Base-by-base conservation (phyloP, 30 jellyfish, hydroid and myxozoan genomes). In the Hydra vulgaris region DNA sequence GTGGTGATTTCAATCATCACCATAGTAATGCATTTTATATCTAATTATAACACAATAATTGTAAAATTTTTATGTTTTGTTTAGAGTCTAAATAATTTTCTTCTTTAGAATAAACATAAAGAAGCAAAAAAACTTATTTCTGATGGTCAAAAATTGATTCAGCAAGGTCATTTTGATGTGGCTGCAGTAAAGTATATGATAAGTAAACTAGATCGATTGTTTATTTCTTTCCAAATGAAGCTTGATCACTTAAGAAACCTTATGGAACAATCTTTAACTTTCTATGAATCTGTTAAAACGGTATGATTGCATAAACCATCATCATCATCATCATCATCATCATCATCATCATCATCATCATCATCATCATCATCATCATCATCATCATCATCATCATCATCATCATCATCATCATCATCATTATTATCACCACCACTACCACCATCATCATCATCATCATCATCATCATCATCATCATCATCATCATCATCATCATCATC, bases 71-170 rank as follows among this genome's bases (percentile, higher is more conserved):
- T n/a, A n/a, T n/a, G n/a, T n/a, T n/a, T n/a, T n/a, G n/a, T n/a
- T n/a, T n/a, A n/a, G n/a, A n/a, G 72, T 16, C n/a, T 56, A 21
- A 5, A 21, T 40, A 12, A 40, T 40, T 40, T 40, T 40, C 12
- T 40, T 40, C 5, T 40, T 40, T 12, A 40, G 61, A 40, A 12
- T 12, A 40, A 40, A 40, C 61, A 40, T 12, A 40, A 40, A 40
- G 61, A 40, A 40, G 61, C 61, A 40, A 93, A 81, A 71, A 82
- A 86, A 52, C 77, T 89, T 22, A 81, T 80, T 74, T 84, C 94
- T 54, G 97, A 89, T 72, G 97, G 97, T 25, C 97, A 89, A 85
- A 89, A 89, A 80, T 95, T 89, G 53, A 81, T 89, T 54, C 93
- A 89, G 56, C 87, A 88, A 21, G 95, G 95, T 7, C 97, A 89